Percentiles rank a stretch among this genome's conserved stretches.
Conservation (phyloP, 2,113 vertebrate species). For the Dasypus novemcinctus region DNA sequence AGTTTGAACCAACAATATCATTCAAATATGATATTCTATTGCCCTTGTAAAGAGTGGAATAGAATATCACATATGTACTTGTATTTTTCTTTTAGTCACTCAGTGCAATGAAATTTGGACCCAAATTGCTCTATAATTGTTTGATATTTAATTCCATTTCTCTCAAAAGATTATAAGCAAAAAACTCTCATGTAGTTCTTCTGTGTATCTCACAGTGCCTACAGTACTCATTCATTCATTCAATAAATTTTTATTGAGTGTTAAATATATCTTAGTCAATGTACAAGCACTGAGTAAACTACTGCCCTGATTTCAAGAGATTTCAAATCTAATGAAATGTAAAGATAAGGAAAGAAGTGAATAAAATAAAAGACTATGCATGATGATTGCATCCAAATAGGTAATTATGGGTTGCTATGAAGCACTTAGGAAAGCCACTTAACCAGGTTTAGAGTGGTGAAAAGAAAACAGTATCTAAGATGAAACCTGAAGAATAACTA, state of each 20-base stretch:
- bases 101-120: not conserved
- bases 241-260: not conserved
- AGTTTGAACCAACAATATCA: not conserved
- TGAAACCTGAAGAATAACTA: not conserved
- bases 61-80: not conserved
- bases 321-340: not conserved
- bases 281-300: not conserved
- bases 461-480: not conserved
- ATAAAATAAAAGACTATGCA: not conserved
- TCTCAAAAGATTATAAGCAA: not conserved
- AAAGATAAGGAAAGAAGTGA: constrained; percentile 26
- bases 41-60: not conserved
- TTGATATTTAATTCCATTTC: constrained; percentile 19
- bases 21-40: not conserved
- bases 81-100: not conserved
- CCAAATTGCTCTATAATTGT: constrained; percentile 1
- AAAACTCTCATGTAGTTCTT: not conserved
- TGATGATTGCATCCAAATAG: not conserved
- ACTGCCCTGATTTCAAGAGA: not conserved
- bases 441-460: not conserved
- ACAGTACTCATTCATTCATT: not conserved
- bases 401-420: not conserved
- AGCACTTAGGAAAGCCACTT: not conserved
- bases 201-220: not conserved
- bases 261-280: not conserved